These are phyloP conservation scores for Lampropteryx suffumata DNA, from an alignment of 2,888 invertebrate species.

Conservation along the genomic window DNA sequence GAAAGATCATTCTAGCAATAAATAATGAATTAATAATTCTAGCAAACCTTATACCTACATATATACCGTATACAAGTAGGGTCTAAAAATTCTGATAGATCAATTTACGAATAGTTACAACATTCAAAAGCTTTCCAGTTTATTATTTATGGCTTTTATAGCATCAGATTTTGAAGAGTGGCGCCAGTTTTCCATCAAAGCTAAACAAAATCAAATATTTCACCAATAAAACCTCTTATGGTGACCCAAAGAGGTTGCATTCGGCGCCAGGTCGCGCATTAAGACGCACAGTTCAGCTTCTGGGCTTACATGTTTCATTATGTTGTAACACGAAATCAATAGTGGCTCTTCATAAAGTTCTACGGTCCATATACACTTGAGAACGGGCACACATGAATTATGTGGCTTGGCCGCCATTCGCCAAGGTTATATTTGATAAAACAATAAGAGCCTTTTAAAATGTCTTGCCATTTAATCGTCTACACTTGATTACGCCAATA, in stretches of 20 bases:
- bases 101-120: slow-evolving; percentile 2
- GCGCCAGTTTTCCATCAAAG: slow-evolving; percentile 32
- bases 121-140: slow-evolving; percentile 14
- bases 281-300: slow-evolving; percentile 37
- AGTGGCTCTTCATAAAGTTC: slow-evolving; percentile 20
- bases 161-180: slow-evolving; percentile 19
- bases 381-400: neutral
- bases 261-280: slow-evolving; percentile 27
- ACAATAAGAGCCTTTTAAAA: no score
- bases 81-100: no score
- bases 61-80: no score
- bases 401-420: no score
- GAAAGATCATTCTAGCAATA: no score
- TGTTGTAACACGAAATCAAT: slow-evolving; percentile 48
- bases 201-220: slow-evolving; percentile 29
- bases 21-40: no score
- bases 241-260: slow-evolving; percentile 19
- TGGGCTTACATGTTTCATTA: slow-evolving; percentile 41
- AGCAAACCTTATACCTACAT: no score
- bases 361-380: slow-evolving; percentile 23
- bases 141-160: slow-evolving; percentile 18
- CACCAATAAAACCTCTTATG: slow-evolving; percentile 23
- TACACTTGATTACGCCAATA: no score
- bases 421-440: no score
- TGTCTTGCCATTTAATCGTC: no score